Evolutionary conservation across 1,140 invertebrate genomes (phyloP).

Genomic region (Grapholita molesta): DNA sequence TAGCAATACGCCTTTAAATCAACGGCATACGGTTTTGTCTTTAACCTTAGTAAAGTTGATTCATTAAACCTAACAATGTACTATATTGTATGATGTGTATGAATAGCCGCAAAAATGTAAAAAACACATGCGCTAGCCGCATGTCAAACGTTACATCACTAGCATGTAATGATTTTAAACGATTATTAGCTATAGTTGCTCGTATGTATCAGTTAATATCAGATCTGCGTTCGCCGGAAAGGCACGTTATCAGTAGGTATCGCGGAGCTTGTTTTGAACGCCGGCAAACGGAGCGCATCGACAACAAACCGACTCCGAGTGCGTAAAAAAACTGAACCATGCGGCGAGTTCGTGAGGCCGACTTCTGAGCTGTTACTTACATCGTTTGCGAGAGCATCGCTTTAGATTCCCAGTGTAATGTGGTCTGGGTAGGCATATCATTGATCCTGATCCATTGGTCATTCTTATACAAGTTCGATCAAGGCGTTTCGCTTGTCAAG

Average conservation of each 20-base stretch:
- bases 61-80: not conserved
- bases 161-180: not conserved
- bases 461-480: not conserved
- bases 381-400: not conserved
- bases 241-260: conserved; percentile 7
- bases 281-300: conserved; percentile 16
- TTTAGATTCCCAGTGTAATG: not conserved
- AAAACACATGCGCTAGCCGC: not conserved
- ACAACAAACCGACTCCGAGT: conserved; percentile 7
- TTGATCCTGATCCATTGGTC: not conserved
- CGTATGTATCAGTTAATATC: not conserved
- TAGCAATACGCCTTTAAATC: too few relatives aligned
- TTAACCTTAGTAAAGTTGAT: not conserved
- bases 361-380: conserved; percentile 35
- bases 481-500: not conserved
- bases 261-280: conserved; percentile 9
- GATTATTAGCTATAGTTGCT: not conserved
- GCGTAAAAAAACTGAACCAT: conserved; percentile 24
- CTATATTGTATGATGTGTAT: not conserved
- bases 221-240: not conserved
- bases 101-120: not conserved
- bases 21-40: too few relatives aligned
- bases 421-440: not conserved
- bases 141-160: conserved; percentile 1
- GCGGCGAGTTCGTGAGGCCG: conserved; percentile 38